Percentiles rank a stretch among this genome's conserved stretches.
Conservation (phyloP, 2,888 invertebrate species). For the Spodoptera littoralis region DNA sequence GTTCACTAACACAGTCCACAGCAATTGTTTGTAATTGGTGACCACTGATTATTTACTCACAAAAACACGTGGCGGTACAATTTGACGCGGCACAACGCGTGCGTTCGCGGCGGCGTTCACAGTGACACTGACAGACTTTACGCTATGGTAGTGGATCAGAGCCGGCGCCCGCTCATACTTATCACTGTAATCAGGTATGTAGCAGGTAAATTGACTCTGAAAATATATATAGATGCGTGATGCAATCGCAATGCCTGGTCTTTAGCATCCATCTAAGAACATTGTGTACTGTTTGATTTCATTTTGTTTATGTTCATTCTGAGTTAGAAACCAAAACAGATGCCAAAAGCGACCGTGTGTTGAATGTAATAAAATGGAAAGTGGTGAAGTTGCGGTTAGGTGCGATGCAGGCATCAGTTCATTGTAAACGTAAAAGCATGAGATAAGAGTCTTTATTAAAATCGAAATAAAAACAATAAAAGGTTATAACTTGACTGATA, state of each 20-base stretch:
- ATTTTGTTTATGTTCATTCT: conserved; percentile 56
- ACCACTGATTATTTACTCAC: conserved; percentile 80
- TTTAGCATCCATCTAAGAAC: conserved; percentile 67
- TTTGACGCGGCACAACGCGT: conserved; percentile 61
- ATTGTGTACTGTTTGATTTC: conserved; percentile 52
- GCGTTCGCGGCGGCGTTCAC: conserved; percentile 66
- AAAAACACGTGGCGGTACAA: conserved; percentile 75
- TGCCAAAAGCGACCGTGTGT: conserved; percentile 34
- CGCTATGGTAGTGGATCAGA: conserved; percentile 50
- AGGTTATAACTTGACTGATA: conserved; percentile 8
- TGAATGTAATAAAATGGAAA: conserved; percentile 55
- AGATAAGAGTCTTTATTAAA: conserved; percentile 24
- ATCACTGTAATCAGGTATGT: conserved; percentile 67
- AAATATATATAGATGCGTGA: conserved; percentile 70
- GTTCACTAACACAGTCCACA: conserved; percentile 64
- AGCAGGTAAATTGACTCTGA: conserved; percentile 80
- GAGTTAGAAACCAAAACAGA: conserved; percentile 52
- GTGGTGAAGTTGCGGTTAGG: conserved; percentile 22
- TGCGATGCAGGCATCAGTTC: conserved; percentile 10
- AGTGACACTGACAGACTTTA: conserved; percentile 72
- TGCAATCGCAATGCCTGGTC: conserved; percentile 65
- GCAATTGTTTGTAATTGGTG: conserved; percentile 65
- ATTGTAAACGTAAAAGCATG: conserved; percentile 5
- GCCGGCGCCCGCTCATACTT: conserved; percentile 74
- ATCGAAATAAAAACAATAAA: conserved; percentile 22